phyloP scores from a whole-genome alignment of 2,113 vertebrate genomes.

The Hepsetus odoe region DNA sequence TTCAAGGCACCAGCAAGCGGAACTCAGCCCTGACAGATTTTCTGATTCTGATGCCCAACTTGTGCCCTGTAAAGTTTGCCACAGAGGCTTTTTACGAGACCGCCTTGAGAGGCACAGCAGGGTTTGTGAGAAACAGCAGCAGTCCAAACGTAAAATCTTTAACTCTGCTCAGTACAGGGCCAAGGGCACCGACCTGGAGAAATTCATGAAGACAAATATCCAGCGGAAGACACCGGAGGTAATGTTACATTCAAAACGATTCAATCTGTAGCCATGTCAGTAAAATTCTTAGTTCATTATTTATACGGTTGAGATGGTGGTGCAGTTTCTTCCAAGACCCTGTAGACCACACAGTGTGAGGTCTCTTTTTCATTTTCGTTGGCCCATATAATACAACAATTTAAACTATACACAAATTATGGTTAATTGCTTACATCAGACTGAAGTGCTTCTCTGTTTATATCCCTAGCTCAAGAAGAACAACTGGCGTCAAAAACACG shows the following conservation, averaged over 20 bases:
- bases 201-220: constrained; percentile 72
- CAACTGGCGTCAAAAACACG: constrained; percentile 74
- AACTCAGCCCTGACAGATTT: not conserved
- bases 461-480: constrained; percentile 64
- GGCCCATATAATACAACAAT: not conserved
- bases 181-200: constrained; percentile 80
- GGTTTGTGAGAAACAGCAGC: constrained; percentile 76
- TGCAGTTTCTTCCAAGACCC: not conserved
- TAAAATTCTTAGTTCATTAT: not conserved
- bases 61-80: constrained; percentile 77
- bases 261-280: not conserved
- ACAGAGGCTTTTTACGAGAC: constrained; percentile 72
- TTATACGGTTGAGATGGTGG: not conserved
- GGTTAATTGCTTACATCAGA: not conserved
- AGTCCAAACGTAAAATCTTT: constrained; percentile 77
- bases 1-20: constrained; percentile 17
- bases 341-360: not conserved
- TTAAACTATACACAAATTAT: not conserved
- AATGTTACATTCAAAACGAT: constrained; percentile 30
- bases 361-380: not conserved
- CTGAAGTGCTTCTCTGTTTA: not conserved
- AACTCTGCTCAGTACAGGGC: constrained; percentile 77
- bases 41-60: constrained; percentile 33
- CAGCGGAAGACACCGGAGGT: constrained; percentile 71
- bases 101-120: constrained; percentile 80